phyloP scores from a whole-genome alignment of 2,797 vertebrate species.

The Pipistrellus nathusii region DNA sequence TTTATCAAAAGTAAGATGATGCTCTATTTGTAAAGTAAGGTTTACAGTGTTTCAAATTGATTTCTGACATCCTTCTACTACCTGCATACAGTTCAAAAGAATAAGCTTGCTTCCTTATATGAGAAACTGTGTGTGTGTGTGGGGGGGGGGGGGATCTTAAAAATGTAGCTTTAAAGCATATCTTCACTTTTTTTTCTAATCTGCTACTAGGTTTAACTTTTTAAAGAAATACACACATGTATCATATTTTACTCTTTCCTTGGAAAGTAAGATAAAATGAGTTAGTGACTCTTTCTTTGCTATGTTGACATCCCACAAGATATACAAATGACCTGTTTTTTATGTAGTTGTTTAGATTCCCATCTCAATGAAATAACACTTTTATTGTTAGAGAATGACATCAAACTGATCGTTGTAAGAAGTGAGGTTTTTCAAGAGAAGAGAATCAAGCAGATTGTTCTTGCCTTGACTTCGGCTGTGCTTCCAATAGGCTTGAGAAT shows the following conservation, averaged over 20 bases:
- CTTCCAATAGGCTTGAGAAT: background rate
- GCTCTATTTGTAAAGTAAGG: background rate
- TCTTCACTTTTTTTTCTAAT: background rate
- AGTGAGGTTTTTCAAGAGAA: background rate
- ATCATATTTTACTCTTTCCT: constrained; percentile 35
- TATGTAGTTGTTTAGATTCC: background rate
- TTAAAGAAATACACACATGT: background rate
- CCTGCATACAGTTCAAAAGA: constrained; percentile 3
- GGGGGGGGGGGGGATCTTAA: background rate
- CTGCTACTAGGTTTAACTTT: background rate
- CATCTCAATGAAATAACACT: background rate
- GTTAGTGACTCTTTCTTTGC: background rate
- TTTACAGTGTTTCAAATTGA: constrained; percentile 34
- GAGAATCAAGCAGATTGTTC: background rate
- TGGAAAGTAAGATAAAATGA: constrained; percentile 54
- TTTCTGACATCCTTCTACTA: background rate
- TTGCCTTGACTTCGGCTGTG: background rate
- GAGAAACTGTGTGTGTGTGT: too few species aligned
- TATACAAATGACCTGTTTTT: background rate
- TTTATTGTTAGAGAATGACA: background rate
- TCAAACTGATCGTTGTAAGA: background rate
- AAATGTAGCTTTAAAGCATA: background rate
- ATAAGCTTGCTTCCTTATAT: constrained; percentile 13
- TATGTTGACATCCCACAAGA: background rate
- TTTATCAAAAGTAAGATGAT: constrained; percentile 15